Percentiles rank a stretch among this genome's conserved stretches.
These are phyloP conservation scores for Gadopsis marmoratus DNA, from an alignment of 2,797 vertebrate genomes.

Conservation along the genomic window DNA sequence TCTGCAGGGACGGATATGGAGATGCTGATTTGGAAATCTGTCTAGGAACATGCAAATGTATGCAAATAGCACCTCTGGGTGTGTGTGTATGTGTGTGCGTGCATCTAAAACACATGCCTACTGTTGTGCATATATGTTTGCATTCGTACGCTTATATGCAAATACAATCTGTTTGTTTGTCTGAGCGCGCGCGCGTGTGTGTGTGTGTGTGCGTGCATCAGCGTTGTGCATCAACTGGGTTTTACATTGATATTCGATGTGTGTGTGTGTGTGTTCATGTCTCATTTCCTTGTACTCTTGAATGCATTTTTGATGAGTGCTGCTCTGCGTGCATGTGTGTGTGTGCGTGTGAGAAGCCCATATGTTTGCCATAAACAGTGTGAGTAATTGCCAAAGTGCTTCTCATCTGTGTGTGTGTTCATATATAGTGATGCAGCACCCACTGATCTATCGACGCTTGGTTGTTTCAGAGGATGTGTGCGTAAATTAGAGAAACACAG, in stretches of 20 bases:
- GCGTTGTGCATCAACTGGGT: slow-evolving; percentile 16
- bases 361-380: slow-evolving; percentile 65
- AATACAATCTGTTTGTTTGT: slow-evolving; percentile 57
- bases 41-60: slow-evolving; percentile 80
- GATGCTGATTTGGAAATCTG: slow-evolving; percentile 79
- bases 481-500: slow-evolving; percentile 24
- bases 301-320: slow-evolving; percentile 46
- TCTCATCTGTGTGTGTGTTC: slow-evolving; percentile 28
- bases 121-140: slow-evolving; percentile 56
- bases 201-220: slow-evolving; percentile 5
- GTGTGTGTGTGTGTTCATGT: slow-evolving; percentile 32
- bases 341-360: slow-evolving; percentile 27
- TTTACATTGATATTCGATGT: slow-evolving; percentile 12
- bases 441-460: slow-evolving; percentile 40
- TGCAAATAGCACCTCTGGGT: slow-evolving; percentile 61
- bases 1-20: slow-evolving; percentile 72
- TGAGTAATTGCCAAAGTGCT: slow-evolving; percentile 57
- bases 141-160: slow-evolving; percentile 65
- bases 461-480: slow-evolving; percentile 24
- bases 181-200: neutral
- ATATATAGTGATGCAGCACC: slow-evolving; percentile 9
- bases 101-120: slow-evolving; percentile 40
- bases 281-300: slow-evolving; percentile 40
- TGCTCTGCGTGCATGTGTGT: slow-evolving; percentile 22
- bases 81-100: slow-evolving; percentile 11